Percentiles rank a stretch among this genome's conserved stretches.
These are phyloP conservation scores for Clarias macrocephalus DNA, from an alignment of 2,113 vertebrate species.

Conservation along the genomic window DNA sequence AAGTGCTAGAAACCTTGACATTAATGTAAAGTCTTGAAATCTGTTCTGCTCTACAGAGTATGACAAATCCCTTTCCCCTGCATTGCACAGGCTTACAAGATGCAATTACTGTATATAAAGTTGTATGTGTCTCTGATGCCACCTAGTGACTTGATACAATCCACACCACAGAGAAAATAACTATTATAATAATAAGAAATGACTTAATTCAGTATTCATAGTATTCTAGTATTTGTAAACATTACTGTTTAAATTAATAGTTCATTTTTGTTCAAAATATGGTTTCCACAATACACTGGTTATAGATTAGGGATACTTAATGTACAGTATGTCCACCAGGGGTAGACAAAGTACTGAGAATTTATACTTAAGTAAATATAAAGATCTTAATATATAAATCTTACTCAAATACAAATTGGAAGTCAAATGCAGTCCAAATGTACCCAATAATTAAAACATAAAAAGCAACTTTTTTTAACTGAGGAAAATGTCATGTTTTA, in stretches of 20 bases:
- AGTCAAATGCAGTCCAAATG: not conserved
- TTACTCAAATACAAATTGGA: not conserved
- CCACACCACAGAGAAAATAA: not conserved
- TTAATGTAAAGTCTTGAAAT: not conserved
- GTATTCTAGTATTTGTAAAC: not conserved
- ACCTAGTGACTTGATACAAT: constrained; percentile 47
- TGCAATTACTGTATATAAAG: constrained; percentile 2
- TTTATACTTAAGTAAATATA: not conserved
- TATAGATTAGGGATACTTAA: not conserved
- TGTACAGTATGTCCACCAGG: not conserved
- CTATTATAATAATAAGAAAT: not conserved
- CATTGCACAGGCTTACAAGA: not conserved
- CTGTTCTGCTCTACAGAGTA: not conserved
- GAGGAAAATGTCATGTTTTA: not conserved
- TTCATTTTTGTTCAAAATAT: not conserved
- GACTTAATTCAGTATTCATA: not conserved
- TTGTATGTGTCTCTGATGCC: constrained; percentile 46
- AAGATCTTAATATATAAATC: not conserved
- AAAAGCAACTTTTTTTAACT: too few relatives aligned
- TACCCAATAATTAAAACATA: not conserved
- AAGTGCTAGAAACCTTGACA: not conserved
- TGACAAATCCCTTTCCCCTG: not conserved
- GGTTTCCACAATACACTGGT: not conserved
- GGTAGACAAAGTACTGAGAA: not conserved
- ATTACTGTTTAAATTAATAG: not conserved